Evolutionary conservation across 2,797 vertebrate genomes (phyloP).

Genomic region (Gila robusta): DNA sequence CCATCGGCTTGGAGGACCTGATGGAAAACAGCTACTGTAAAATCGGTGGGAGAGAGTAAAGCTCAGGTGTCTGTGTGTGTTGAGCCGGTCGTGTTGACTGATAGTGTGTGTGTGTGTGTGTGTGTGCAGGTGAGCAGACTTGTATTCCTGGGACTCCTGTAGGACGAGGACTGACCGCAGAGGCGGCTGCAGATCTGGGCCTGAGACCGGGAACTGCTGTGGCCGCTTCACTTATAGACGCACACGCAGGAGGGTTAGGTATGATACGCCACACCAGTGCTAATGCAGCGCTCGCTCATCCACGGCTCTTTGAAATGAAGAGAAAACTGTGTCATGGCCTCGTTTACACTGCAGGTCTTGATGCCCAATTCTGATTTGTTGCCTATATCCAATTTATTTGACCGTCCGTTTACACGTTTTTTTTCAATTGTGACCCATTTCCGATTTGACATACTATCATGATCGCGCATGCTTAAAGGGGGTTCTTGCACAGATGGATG

Average conservation of each 20-base stretch:
- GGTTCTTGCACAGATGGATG: too few species aligned
- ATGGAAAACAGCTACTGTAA: conserved; percentile 85
- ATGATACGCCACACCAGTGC: conserved; percentile 39
- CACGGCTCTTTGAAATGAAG: background rate
- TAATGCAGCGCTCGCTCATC: background rate
- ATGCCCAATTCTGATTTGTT: too few species aligned
- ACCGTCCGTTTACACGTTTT: too few species aligned
- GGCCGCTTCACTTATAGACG: conserved; percentile 92
- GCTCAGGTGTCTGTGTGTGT: background rate
- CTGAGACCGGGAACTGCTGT: conserved; percentile 87
- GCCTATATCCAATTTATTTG: too few species aligned
- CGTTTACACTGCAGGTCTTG: too few species aligned
- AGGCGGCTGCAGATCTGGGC: conserved; percentile 86
- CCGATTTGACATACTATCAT: too few species aligned
- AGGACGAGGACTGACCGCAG: conserved; percentile 84
- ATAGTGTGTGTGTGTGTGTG: background rate
- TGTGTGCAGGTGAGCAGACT: conserved; percentile 81
- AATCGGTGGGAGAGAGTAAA: conserved; percentile 83
- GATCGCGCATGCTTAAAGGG: too few species aligned
- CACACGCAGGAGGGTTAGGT: conserved; percentile 96
- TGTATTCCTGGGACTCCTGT: conserved; percentile 86
- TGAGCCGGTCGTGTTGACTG: too few species aligned
- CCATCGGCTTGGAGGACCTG: conserved; percentile 88
- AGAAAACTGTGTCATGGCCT: background rate
- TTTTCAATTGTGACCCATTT: too few species aligned